Percentiles rank a stretch among this genome's conserved stretches.
These are phyloP conservation scores for Vidua macroura DNA, from an alignment of 2,113 vertebrate genomes.

Conservation along the genomic window DNA sequence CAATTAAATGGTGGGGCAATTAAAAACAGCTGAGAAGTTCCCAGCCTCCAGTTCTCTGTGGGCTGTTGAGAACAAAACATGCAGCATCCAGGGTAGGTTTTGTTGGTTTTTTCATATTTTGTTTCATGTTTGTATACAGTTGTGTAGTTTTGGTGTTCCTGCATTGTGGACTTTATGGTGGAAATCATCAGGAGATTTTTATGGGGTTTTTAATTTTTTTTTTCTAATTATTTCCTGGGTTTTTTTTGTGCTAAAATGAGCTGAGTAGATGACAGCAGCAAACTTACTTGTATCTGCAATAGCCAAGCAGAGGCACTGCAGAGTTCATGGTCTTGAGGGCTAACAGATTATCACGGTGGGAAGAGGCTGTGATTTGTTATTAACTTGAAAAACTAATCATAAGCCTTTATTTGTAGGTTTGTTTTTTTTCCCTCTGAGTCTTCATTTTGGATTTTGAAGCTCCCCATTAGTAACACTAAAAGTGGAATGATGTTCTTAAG, in stretches of 20 bases:
- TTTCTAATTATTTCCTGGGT: too few relatives aligned
- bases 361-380: background rate
- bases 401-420: background rate
- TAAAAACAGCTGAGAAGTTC: background rate
- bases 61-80: accelerated
- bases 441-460: slow-evolving; percentile 12
- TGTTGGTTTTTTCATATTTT: accelerated
- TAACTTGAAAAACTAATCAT: background rate
- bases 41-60: background rate
- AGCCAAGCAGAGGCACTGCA: background rate
- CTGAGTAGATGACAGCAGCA: background rate
- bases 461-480: background rate
- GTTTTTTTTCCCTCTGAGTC: background rate
- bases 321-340: background rate
- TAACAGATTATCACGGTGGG: background rate
- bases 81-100: accelerated
- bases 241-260: background rate
- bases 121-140: accelerated
- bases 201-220: background rate
- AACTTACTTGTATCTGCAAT: background rate
- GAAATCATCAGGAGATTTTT: background rate
- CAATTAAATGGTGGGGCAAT: background rate
- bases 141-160: background rate
- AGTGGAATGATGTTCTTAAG: slow-evolving; percentile 37
- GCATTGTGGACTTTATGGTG: background rate